Evolutionary conservation across 2,888 invertebrate genomes (phyloP), one percentile per base, ranked within the genome.

Genomic region (Diadegma fenestrale): DNA sequence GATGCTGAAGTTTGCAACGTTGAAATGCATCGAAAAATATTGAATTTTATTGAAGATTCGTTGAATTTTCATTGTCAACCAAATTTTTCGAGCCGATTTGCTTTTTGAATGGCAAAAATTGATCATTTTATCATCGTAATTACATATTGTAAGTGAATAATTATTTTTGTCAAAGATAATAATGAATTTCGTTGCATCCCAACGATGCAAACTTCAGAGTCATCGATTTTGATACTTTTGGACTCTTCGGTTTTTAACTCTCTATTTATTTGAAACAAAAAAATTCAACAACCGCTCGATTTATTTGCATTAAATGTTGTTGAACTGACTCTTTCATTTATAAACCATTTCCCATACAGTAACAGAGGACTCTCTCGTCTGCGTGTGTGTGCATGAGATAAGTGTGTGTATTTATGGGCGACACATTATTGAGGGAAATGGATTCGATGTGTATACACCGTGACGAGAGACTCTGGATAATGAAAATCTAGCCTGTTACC

Each of bases 401-500:
- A 41, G 19, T 64, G 19, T 64, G 37, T 64, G 33, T 17, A 19
- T 68, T 37, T 17, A 68, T 14, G 22, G 1, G 10, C 41, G 17
- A 45, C 43, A 30, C 61, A 61, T 75, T 75, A 63, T 33, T 14
- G 45, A 33, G 45, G 45, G 33, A 66, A 54, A 54, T 54, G 26
- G 26, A 66, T 54, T 54, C 66, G 61, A 72, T 54, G 54, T 22
- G 37, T 26, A 41, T 17, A 26, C 30, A 45, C 37, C 43, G n/a
- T 68, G 51, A 68, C 41, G 83, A 61, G 43, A 33, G 43, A 61
- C 68, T 78, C 78, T 73, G 78, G 58, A 81, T 75, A 69, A 78
- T 78, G 85, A 85, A 80, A 69, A 85, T 78, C 77, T 79, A 63
- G 73, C 68, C 14, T 14, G 45, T 69, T 48, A 33, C 37, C 14